These are phyloP conservation scores for Euplagia quadripunctaria DNA, from an alignment of 2,888 invertebrate genomes.

Conservation along the genomic window DNA sequence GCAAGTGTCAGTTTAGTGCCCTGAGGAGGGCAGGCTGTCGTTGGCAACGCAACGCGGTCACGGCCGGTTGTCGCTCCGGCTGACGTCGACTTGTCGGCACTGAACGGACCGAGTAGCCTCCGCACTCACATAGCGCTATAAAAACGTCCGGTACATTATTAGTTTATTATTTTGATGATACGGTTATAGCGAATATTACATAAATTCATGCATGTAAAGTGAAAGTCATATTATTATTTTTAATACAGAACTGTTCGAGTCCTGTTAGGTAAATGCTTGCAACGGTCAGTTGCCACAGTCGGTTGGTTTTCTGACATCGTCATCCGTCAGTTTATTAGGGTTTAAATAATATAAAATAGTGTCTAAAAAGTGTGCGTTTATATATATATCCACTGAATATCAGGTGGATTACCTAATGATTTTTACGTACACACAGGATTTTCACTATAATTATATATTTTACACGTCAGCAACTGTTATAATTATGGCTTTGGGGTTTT, in stretches of 20 bases:
- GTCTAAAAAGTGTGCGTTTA: no score
- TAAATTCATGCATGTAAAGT: background rate
- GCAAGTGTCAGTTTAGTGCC: conserved; percentile 60
- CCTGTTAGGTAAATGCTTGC: background rate
- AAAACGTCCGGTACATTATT: conserved; percentile 19
- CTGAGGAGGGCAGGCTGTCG: conserved; percentile 56
- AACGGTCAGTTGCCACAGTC: conserved; percentile 57
- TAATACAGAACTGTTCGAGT: background rate
- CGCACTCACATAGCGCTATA: conserved; percentile 11
- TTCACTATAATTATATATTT: no score
- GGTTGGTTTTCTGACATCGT: conserved; percentile 47
- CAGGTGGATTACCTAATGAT: no score
- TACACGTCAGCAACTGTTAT: no score
- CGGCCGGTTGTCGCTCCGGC: conserved; percentile 75
- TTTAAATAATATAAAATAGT: background rate
- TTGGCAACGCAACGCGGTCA: conserved; percentile 76
- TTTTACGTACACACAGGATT: no score
- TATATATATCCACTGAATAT: no score
- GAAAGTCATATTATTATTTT: background rate
- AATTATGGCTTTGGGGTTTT: no score
- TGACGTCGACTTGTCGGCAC: conserved; percentile 45
- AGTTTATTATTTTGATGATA: background rate
- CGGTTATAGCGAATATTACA: background rate
- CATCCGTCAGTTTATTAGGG: conserved; percentile 8
- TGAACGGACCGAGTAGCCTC: conserved; percentile 30